Percentiles rank a stretch among this genome's conserved stretches.
Conservation (phyloP, 2,113 vertebrate genomes). For the Macquaria australasica region DNA sequence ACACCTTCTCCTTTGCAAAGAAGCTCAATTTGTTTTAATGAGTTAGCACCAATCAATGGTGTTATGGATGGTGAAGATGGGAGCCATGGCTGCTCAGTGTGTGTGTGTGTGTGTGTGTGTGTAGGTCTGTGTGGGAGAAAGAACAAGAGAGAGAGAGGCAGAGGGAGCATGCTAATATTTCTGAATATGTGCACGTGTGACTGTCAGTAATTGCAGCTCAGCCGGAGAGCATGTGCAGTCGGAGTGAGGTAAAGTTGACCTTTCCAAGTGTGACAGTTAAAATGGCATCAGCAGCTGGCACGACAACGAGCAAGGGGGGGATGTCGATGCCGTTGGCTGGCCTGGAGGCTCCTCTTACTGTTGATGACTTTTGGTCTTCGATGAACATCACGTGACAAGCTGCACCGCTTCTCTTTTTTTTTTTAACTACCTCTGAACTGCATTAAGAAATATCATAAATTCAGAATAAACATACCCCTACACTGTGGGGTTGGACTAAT, state of each 20-base stretch:
- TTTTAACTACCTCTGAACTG: not conserved
- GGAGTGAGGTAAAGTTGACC: conserved; percentile 30
- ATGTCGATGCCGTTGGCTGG: not conserved
- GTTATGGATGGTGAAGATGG: conserved; percentile 28
- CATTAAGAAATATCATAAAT: not conserved
- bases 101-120: not conserved
- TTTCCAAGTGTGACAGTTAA: conserved; percentile 52
- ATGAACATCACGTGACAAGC: not conserved
- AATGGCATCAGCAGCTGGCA: conserved; percentile 43
- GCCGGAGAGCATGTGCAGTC: conserved; percentile 16
- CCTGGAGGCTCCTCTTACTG: not conserved
- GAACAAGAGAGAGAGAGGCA: not conserved
- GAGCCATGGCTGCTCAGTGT: conserved; percentile 3
- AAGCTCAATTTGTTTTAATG: conserved; percentile 61
- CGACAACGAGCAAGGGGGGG: not conserved
- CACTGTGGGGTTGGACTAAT: not conserved
- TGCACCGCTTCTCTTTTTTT: not conserved
- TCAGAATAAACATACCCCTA: not conserved
- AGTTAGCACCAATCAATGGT: conserved; percentile 55
- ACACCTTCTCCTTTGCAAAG: conserved; percentile 33
- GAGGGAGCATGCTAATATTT: conserved; percentile 26
- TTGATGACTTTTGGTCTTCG: not conserved
- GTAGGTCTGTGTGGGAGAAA: not conserved
- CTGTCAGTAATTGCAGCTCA: conserved; percentile 45
- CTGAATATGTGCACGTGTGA: conserved; percentile 27